Conservation (phyloP, 2,113 vertebrate genomes). For the Myotis lucifugus region DNA sequence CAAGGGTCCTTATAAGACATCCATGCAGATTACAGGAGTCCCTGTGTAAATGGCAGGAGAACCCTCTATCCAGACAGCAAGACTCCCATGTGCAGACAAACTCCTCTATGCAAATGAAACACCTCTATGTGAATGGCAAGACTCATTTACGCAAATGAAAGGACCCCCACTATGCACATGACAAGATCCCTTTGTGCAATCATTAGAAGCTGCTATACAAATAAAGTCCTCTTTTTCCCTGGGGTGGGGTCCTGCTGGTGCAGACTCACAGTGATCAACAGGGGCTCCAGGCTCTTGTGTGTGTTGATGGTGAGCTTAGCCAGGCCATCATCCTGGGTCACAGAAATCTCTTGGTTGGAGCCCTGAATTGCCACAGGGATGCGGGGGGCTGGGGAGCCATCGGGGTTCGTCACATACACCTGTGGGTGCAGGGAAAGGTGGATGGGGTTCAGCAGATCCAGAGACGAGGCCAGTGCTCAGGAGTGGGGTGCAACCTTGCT, state of each 20-base stretch:
- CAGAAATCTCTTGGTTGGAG: background rate
- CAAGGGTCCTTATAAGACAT: background rate
- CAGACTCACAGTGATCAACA: conserved; percentile 79
- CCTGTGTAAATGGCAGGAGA: background rate
- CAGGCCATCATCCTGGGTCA: conserved; percentile 75
- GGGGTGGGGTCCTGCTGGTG: rapidly evolving
- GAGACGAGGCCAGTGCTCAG: rapidly evolving
- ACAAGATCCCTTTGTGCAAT: background rate
- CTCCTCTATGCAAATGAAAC: background rate
- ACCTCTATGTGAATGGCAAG: no score
- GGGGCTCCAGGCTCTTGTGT: rapidly evolving
- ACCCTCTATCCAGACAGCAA: background rate
- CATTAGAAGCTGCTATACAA: rapidly evolving
- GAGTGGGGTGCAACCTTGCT: rapidly evolving
- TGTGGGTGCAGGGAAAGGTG: background rate
- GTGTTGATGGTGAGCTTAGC: conserved; percentile 87
- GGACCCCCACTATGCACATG: background rate
- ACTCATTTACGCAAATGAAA: background rate
- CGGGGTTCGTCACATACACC: conserved; percentile 87
- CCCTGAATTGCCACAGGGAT: conserved; percentile 81
- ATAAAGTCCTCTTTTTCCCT: rapidly evolving
- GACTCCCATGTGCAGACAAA: background rate
- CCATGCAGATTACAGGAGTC: background rate
- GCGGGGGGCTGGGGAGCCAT: conserved; percentile 84
- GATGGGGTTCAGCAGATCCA: background rate